Evolutionary conservation across 2,113 vertebrate species (phyloP).

Genomic region (Cathartes aura): DNA sequence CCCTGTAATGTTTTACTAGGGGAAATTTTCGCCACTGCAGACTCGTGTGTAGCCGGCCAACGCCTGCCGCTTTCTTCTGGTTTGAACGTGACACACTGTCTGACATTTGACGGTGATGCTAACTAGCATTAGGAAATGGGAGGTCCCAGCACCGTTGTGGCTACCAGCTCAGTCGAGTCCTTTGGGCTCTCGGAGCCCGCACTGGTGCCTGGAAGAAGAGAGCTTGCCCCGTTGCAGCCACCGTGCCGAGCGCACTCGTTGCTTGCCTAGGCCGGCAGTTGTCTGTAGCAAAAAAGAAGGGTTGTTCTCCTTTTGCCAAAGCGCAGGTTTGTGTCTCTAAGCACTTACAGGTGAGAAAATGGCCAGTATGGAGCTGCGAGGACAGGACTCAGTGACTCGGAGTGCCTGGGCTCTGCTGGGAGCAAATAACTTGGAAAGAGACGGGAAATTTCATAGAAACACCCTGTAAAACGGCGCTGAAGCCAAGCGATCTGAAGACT

Average conservation of each 20-base stretch:
- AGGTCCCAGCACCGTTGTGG: background rate
- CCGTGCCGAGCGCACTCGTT: accelerated
- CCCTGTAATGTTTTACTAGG: background rate
- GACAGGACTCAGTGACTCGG: background rate
- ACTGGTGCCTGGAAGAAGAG: background rate
- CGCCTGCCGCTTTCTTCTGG: background rate
- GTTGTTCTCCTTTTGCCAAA: background rate
- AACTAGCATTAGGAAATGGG: accelerated
- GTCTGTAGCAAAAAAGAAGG: background rate
- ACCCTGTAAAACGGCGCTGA: background rate
- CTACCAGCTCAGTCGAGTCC: background rate
- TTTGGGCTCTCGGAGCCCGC: background rate
- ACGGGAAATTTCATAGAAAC: background rate
- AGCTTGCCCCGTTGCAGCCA: background rate
- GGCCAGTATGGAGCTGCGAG: background rate
- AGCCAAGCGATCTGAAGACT: background rate
- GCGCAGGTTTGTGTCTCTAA: background rate
- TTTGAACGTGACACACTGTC: accelerated
- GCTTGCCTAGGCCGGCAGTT: background rate
- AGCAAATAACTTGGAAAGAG: background rate
- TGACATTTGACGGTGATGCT: accelerated
- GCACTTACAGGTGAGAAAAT: background rate
- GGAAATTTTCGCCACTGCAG: background rate
- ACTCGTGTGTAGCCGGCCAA: background rate
- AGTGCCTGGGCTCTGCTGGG: background rate